Conservation (phyloP, 2,797 vertebrate genomes). For the Sebastiscus albofasciatus region DNA sequence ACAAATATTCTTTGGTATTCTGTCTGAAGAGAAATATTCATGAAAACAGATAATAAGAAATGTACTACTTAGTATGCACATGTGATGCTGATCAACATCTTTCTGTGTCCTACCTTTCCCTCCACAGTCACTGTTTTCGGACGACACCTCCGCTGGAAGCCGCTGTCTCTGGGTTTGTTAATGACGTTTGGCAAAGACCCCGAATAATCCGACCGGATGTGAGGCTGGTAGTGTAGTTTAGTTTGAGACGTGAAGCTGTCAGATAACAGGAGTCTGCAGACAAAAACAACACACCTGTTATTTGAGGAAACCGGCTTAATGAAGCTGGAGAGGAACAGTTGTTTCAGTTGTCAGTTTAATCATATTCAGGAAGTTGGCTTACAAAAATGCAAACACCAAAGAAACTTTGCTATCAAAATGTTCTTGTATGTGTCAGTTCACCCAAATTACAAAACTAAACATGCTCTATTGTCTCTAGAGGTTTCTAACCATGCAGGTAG, state of each 20-base stretch:
- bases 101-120: constrained; percentile 11
- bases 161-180: constrained; percentile 42
- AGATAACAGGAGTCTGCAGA: constrained; percentile 54
- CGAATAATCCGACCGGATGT: background rate
- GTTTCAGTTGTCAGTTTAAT: background rate
- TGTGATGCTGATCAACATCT: background rate
- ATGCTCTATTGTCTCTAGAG: background rate
- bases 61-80: background rate
- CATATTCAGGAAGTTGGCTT: background rate
- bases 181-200: constrained; percentile 33
- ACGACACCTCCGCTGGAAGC: constrained; percentile 42
- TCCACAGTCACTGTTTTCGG: background rate
- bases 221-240: constrained; percentile 51
- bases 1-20: constrained; percentile 57
- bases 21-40: constrained; percentile 42
- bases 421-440: background rate
- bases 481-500: background rate
- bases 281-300: constrained; percentile 3
- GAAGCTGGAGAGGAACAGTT: background rate
- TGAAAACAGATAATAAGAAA: constrained; percentile 4
- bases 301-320: background rate
- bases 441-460: background rate
- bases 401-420: background rate
- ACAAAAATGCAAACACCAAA: background rate
- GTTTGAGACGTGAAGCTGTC: constrained; percentile 65